Percentiles rank a stretch among this genome's conserved stretches.
These are phyloP conservation scores for Hormaphis cornu DNA, from an alignment of 1,140 invertebrate species.

Conservation along the genomic window DNA sequence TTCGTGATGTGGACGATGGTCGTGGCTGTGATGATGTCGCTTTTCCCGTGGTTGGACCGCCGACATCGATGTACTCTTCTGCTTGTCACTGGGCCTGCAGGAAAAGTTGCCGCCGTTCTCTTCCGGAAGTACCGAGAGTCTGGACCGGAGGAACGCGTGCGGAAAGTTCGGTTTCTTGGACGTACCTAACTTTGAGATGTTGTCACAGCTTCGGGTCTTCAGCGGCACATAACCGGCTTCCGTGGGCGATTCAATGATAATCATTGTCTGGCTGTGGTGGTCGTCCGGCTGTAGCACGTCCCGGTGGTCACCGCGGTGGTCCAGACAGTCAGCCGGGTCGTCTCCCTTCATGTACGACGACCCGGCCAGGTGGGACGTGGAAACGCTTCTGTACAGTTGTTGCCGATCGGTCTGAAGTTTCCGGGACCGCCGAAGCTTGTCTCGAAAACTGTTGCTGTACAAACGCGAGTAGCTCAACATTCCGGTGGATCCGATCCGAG, in stretches of 20 bases:
- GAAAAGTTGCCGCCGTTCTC: conserved; percentile 47
- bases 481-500: conserved; percentile 63
- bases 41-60: too few relatives aligned
- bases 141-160: conserved; percentile 66
- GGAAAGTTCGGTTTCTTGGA: conserved; percentile 56
- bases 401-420: conserved; percentile 41
- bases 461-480: conserved; percentile 51
- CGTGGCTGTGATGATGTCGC: too few relatives aligned
- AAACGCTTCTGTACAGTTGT: conserved; percentile 61
- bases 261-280: conserved; percentile 37
- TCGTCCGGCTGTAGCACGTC: conserved; percentile 40
- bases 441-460: conserved; percentile 20
- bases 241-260: conserved; percentile 36
- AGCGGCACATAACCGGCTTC: conserved; percentile 45
- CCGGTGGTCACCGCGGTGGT: conserved; percentile 48
- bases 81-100: background rate
- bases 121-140: conserved; percentile 62
- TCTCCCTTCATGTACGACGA: conserved; percentile 64
- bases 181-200: conserved; percentile 47
- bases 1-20: too few relatives aligned
- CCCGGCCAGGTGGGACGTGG: conserved; percentile 58
- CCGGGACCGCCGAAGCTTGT: conserved; percentile 46
- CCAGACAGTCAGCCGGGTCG: conserved; percentile 66
- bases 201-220: conserved; percentile 55
- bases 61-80: too few relatives aligned